Evolutionary conservation across 2,888 invertebrate species (phyloP).

Genomic region (Eueremaeus valkanovi): DNA sequence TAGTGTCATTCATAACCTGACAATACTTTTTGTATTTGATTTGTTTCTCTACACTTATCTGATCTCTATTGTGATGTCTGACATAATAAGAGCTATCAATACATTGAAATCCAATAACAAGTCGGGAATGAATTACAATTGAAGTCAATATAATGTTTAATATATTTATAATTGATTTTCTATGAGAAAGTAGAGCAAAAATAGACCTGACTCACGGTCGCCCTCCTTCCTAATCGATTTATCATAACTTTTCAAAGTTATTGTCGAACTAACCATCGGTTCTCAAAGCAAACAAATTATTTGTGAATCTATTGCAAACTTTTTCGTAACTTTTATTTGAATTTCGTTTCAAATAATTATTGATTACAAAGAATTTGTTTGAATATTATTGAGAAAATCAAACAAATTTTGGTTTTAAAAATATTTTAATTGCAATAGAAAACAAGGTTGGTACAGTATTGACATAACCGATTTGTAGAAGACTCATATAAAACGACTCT

Average conservation of each 20-base stretch:
- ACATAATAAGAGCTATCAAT: too few species aligned
- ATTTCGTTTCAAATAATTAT: neutral
- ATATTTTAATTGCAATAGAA: too few species aligned
- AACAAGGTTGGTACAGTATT: too few species aligned
- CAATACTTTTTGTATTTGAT: constrained; percentile 3
- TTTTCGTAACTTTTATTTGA: too few species aligned
- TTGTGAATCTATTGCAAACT: neutral
- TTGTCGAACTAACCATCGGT: neutral
- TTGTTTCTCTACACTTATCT: neutral
- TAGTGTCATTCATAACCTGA: neutral
- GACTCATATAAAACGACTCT: neutral
- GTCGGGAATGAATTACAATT: too few species aligned
- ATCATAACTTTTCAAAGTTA: too few species aligned
- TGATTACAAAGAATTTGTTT: neutral
- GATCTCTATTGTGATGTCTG: too few species aligned
- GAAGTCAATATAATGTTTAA: too few species aligned
- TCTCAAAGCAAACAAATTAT: neutral
- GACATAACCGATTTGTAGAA: neutral
- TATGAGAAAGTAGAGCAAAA: neutral
- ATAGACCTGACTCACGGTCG: neutral
- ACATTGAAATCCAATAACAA: too few species aligned
- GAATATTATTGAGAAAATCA: too few species aligned
- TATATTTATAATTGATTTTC: too few species aligned
- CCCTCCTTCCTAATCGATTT: neutral
- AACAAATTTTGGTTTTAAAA: too few species aligned